Base-by-base conservation (phyloP, 2,888 invertebrate species). In the Scrobipalpa costella region DNA sequence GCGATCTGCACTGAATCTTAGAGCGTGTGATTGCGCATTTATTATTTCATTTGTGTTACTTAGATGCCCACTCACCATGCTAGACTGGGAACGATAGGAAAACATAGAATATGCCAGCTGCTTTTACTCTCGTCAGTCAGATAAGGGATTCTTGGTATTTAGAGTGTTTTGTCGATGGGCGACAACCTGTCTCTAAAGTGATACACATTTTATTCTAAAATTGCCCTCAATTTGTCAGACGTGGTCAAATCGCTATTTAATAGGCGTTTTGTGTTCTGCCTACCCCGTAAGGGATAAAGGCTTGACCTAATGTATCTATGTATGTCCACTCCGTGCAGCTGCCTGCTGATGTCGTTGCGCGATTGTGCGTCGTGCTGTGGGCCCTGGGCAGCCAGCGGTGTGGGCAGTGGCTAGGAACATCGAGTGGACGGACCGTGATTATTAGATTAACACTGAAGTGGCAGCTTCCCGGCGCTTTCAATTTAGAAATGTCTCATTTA, bases 381-480 rank as follows among this genome's bases (percentile, higher is more conserved):
- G 27, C 27, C 5, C 2, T 15, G 44, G n/a, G 40, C 13, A 40
- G 40, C 11, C 27, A 5, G 40, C 13, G 13, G 13, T 13, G 44
- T n/a, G 44, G 44, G n/a, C 44, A 40, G 40, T 13, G 40, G 40
- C 13, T n/a, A 40, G 40, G 40, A 40, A n/a, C 40, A 40, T n/a
- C 7, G 55, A 34, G 7, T 55, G 34, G n/a, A n/a, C 27, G 15
- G 36, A 11, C 36, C 61, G 65, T 65, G 64, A 66, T 78, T 73
- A 79, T 82, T 77, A 73, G 78, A 79, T 82, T 79, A 76, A 72
- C 71, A 68, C 72, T 71, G 78, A 81, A 82, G 75, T 72, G 72
- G 69, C 68, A 47, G 68, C 76, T 79, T 80, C 82, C 81, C 75
- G 76, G 61, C 66, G 57, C 38, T 38, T 57, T 11, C 38, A 38